A percentile compares a stretch with the other conserved stretches of the same genome.
Evolutionary conservation across 2,888 invertebrate species (phyloP).

Genomic region (Lasioglossum morio): DNA sequence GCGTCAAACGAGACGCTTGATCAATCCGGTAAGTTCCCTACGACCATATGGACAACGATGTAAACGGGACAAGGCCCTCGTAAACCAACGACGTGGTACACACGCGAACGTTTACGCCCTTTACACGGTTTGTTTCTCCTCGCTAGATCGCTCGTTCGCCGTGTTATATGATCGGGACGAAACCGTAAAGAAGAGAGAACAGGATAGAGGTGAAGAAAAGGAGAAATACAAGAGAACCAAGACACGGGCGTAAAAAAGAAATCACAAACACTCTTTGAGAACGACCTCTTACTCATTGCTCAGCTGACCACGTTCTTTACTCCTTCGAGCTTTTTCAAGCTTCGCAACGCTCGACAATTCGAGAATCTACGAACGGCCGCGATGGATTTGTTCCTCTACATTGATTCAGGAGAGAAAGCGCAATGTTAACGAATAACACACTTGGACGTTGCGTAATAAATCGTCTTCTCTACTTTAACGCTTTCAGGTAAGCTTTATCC

Average conservation of each 20-base stretch:
- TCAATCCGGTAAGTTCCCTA: not conserved
- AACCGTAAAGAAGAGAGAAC: conserved; percentile 33
- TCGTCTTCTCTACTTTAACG: not conserved
- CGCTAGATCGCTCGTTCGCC: conserved; percentile 20
- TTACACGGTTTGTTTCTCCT: conserved; percentile 48
- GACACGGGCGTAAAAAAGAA: conserved; percentile 18
- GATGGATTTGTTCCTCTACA: not conserved
- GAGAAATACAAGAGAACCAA: not conserved
- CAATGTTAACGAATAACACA: not conserved
- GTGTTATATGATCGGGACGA: conserved; percentile 30
- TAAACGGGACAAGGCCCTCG: conserved; percentile 36
- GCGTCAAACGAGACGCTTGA: not conserved
- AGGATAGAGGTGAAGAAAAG: too few species aligned
- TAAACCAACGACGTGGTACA: conserved; percentile 53
- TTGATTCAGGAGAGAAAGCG: not conserved
- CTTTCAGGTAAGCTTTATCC: not conserved
- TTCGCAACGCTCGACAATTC: too few species aligned
- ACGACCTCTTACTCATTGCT: not conserved
- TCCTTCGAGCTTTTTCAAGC: not conserved
- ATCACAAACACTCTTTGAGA: conserved; percentile 6
- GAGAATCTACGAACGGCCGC: not conserved
- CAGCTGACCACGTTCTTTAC: not conserved
- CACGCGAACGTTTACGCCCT: conserved; percentile 49
- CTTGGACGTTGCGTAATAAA: not conserved
- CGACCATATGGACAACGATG: not conserved